Conservation (phyloP, 2,888 invertebrate genomes). For the Phrixothrix hirtus region DNA sequence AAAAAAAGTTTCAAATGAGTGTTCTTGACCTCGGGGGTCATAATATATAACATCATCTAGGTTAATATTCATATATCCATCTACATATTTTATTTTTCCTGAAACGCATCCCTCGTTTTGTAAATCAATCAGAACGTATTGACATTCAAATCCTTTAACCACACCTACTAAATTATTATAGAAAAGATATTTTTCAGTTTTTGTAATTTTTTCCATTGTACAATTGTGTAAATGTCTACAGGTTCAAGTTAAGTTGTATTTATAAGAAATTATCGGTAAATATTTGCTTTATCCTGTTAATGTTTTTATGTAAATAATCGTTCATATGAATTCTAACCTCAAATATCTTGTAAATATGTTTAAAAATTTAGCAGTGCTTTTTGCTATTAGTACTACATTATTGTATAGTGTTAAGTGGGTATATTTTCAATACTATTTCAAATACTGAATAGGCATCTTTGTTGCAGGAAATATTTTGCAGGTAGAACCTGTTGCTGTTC, state of each 20-base stretch:
- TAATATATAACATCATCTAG: slow-evolving; percentile 66
- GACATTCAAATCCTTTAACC: slow-evolving; percentile 64
- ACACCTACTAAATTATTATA: slow-evolving; percentile 52
- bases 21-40: slow-evolving; percentile 63
- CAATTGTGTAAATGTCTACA: too few species aligned
- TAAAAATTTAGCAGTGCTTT: too few species aligned
- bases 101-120: slow-evolving; percentile 67
- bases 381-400: slow-evolving; percentile 46
- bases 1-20: slow-evolving; percentile 65
- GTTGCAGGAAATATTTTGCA: slow-evolving; percentile 52
- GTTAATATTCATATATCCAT: slow-evolving; percentile 72
- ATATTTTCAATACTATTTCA: slow-evolving; percentile 1
- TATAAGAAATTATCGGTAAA: neutral
- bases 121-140: slow-evolving; percentile 67
- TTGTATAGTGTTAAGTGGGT: slow-evolving; percentile 52
- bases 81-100: slow-evolving; percentile 64
- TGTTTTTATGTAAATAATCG: too few species aligned
- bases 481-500: slow-evolving; percentile 51
- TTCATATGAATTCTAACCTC: too few species aligned
- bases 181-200: slow-evolving; percentile 24
- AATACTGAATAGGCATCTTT: slow-evolving; percentile 4
- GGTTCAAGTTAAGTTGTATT: neutral
- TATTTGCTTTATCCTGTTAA: too few species aligned
- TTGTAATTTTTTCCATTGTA: slow-evolving; percentile 10
- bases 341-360: too few species aligned